These are phyloP conservation scores for Acanthosoma haemorrhoidale DNA, from an alignment of 2,888 invertebrate genomes.

Conservation along the genomic window DNA sequence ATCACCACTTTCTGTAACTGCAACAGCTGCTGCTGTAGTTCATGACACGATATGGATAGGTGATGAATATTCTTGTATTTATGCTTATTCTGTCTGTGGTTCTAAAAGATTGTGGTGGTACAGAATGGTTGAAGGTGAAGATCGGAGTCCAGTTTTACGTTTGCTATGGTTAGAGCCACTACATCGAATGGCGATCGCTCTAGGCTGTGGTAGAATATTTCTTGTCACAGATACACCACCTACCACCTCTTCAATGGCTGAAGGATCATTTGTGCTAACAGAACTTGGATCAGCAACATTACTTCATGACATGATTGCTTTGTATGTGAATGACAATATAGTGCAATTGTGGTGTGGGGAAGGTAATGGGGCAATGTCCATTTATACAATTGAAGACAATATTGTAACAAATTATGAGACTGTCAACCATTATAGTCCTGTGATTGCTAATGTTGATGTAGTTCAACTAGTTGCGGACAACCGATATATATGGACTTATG, in stretches of 20 bases:
- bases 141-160: slow-evolving; percentile 34
- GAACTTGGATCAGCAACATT: slow-evolving; percentile 67
- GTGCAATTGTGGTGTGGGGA: slow-evolving; percentile 89
- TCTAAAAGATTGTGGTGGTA: slow-evolving; percentile 32
- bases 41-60: slow-evolving; percentile 75
- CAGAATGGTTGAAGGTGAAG: slow-evolving; percentile 36
- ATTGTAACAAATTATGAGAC: slow-evolving; percentile 69
- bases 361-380: slow-evolving; percentile 67
- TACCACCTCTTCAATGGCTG: slow-evolving; percentile 58
- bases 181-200: slow-evolving; percentile 72
- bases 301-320: slow-evolving; percentile 62
- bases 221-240: slow-evolving; percentile 59
- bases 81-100: slow-evolving; percentile 56
- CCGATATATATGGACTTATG: slow-evolving; percentile 65
- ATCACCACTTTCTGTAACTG: slow-evolving; percentile 46
- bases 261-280: slow-evolving; percentile 71
- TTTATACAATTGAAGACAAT: slow-evolving; percentile 66
- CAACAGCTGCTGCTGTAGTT: slow-evolving; percentile 46
- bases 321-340: slow-evolving; percentile 36
- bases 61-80: slow-evolving; percentile 77
- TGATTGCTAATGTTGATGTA: slow-evolving; percentile 59
- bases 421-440: slow-evolving; percentile 57
- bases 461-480: slow-evolving; percentile 60
- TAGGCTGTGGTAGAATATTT: slow-evolving; percentile 71
- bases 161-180: slow-evolving; percentile 36